These are phyloP conservation scores for Polydrusus pterygomalis DNA, from an alignment of 2,888 invertebrate genomes.

Conservation along the genomic window DNA sequence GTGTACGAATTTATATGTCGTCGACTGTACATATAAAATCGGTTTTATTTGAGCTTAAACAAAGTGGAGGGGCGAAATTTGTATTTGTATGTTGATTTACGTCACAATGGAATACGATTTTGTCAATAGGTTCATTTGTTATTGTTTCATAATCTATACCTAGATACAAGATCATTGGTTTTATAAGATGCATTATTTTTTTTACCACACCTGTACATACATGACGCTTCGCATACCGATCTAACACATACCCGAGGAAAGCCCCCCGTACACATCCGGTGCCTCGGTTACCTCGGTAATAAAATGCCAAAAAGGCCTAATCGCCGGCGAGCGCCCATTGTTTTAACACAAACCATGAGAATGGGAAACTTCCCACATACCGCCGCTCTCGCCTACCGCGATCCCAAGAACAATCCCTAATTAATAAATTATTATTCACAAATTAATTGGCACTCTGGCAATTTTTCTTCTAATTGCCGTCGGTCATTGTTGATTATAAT, in stretches of 20 bases:
- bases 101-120: no score
- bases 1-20: no score
- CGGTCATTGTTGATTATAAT: conserved; percentile 33
- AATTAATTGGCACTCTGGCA: conserved; percentile 53
- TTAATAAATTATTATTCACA: conserved; percentile 48
- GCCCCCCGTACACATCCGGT: conserved; percentile 14
- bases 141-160: no score
- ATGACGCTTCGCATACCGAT: neutral
- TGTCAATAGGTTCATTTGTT: no score
- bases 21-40: no score
- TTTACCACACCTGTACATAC: neutral
- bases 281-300: conserved; percentile 14
- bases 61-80: no score
- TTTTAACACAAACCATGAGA: conserved; percentile 51
- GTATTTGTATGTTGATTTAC: no score
- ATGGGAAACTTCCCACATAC: conserved; percentile 61
- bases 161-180: no score
- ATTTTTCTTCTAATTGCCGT: conserved; percentile 45
- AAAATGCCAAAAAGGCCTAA: conserved; percentile 39
- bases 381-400: conserved; percentile 13
- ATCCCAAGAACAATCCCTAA: conserved; percentile 53
- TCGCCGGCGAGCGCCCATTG: conserved; percentile 39
- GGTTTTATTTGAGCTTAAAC: no score
- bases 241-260: neutral
- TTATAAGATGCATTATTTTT: no score